Base-by-base conservation (phyloP, 2,797 vertebrate species). In the Cossypha niveicapilla region DNA sequence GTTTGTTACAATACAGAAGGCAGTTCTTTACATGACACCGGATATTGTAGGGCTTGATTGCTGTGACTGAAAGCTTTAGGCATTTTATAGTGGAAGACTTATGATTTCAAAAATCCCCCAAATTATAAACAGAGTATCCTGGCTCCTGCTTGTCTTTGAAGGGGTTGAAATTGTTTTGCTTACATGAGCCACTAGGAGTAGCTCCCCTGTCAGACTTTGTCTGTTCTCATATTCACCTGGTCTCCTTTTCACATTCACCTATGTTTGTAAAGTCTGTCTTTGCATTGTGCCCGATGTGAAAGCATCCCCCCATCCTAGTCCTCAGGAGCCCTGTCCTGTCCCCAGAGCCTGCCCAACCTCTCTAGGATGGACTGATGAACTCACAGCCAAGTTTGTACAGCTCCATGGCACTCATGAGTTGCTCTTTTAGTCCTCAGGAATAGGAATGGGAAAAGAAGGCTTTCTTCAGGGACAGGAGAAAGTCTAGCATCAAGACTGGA, bases 81-180 rank as follows among this genome's bases (percentile, higher is more conserved):
- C 96, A 21, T 75, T 97, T 96, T 95, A 77, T 91, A 96, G 97
- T 95, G 95, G 96, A 97, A 97, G 95, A 97, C 93, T 91, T 96
- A 95, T 57, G 90, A 92, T 96, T 97, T 95, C 60, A 92, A 93
- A 98, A 98, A 97, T 96, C 93, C 97, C 97, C 97, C 94, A 86
- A 96, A 96, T 96, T 97, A 96, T 77, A 86, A 96, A 91, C 54
- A 78, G 80, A 94, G 60, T 66, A 71, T 86, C 73, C 88, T 81
- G 68, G 88, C 90, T 96, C 90, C 86, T n/a, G 21, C 63, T 88
- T 67, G 88, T 72, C 95, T 94, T 91, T 80, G 96, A 97, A 96
- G 92, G 57, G n/a, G 48, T 80, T 73, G 77, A 60, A 63, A 77
- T 75, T 80, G 62, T 93, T 85, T 93, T 76, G 92, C 81, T 94